A percentile compares a stretch with the other conserved stretches of the same genome.
phyloP scores from a whole-genome alignment of 2,113 vertebrate genomes.

The Tragelaphus scriptus region DNA sequence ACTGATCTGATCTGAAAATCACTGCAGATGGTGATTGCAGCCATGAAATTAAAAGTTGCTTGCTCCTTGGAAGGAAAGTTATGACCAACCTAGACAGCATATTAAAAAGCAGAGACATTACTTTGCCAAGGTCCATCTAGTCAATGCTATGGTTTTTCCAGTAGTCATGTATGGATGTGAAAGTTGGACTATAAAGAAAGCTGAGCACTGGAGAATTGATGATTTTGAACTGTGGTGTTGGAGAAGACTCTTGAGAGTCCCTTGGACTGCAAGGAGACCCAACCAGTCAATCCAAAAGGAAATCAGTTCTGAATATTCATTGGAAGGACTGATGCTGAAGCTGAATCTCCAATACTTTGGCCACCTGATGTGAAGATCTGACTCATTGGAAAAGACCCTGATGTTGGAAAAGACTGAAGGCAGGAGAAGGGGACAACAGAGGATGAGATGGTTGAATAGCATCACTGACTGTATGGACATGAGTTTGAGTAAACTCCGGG shows the following conservation, averaged over 20 bases:
- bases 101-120: background rate
- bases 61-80: background rate
- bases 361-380: background rate
- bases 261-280: background rate
- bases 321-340: background rate
- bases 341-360: background rate
- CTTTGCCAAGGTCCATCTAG: background rate
- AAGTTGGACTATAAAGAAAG: background rate
- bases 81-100: background rate
- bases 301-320: background rate
- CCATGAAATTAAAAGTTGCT: background rate
- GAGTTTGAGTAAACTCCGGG: background rate
- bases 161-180: background rate
- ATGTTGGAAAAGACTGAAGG: background rate
- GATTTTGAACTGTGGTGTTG: background rate
- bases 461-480: background rate
- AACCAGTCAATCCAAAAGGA: background rate
- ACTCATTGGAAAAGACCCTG: background rate
- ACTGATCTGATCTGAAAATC: background rate
- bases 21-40: background rate
- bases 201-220: rapidly evolving
- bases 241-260: background rate
- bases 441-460: background rate
- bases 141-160: background rate
- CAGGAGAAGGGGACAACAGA: background rate